phyloP scores from a whole-genome alignment of 2,888 invertebrate species.

The Ecliptopera silaceata region DNA sequence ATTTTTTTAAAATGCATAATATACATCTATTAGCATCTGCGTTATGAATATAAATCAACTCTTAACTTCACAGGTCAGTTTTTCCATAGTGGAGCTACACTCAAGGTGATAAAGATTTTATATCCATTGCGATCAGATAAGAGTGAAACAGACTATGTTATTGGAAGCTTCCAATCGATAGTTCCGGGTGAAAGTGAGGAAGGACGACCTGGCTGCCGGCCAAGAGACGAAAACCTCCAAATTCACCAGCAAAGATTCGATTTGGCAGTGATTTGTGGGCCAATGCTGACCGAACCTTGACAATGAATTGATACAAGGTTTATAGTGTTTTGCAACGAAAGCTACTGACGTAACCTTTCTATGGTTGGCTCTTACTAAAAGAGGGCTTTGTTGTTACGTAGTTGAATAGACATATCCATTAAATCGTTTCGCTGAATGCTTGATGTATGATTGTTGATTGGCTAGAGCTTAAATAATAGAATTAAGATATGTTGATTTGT shows the following conservation, averaged over 20 bases:
- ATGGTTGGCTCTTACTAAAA: not conserved
- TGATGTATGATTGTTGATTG: no score
- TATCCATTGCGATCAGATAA: not conserved
- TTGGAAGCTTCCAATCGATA: constrained; percentile 42
- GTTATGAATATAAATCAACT: not conserved
- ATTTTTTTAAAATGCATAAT: no score
- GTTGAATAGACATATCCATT: no score
- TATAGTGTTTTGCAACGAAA: constrained; percentile 3
- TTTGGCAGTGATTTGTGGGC: constrained; percentile 14
- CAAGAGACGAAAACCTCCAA: constrained; percentile 33
- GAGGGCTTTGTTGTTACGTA: not conserved
- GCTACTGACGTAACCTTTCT: not conserved
- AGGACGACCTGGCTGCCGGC: constrained; percentile 44
- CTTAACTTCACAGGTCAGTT: not conserved
- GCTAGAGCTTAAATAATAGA: no score
- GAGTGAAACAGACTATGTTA: constrained; percentile 5
- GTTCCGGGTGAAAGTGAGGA: constrained; percentile 44
- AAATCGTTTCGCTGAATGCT: no score
- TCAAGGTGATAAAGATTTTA: not conserved
- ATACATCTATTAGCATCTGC: no score
- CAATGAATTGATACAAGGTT: constrained; percentile 20
- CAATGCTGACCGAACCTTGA: constrained; percentile 21
- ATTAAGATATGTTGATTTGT: not conserved
- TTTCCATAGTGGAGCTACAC: not conserved
- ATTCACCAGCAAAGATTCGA: constrained; percentile 20